Percentiles rank a stretch among this genome's conserved stretches.
These are phyloP conservation scores for Grammomys surdaster DNA, from an alignment of 2,113 vertebrate genomes.

Conservation along the genomic window DNA sequence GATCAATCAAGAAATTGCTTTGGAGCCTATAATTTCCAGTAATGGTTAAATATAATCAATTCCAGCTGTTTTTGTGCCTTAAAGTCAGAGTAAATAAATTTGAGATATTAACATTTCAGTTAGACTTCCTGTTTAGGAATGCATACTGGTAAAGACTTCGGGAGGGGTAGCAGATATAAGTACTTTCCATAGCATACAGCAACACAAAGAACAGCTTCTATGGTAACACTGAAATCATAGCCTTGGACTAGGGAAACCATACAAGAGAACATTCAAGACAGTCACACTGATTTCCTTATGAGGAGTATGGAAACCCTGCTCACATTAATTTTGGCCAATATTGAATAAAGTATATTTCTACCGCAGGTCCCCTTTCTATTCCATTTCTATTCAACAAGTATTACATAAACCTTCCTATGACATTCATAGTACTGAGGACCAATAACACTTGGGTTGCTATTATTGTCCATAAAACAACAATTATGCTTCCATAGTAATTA, in stretches of 20 bases:
- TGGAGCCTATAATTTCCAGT: constrained; percentile 36
- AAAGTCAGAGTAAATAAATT: constrained; percentile 9
- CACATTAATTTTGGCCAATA: constrained; percentile 40
- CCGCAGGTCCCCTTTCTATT: neutral
- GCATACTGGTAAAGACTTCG: neutral
- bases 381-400: constrained; percentile 38
- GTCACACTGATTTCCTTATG: neutral
- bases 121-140: constrained; percentile 30
- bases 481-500: constrained; percentile 33
- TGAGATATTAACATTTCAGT: constrained; percentile 8
- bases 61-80: neutral
- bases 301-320: constrained; percentile 1
- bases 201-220: neutral
- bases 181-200: neutral
- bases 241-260: neutral
- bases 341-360: neutral
- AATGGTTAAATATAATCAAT: neutral
- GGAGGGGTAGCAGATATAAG: neutral
- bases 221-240: neutral
- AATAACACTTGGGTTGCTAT: neutral
- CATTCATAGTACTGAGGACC: neutral
- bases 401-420: neutral
- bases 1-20: neutral
- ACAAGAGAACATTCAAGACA: constrained; percentile 44
- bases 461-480: constrained; percentile 43